phyloP scores from a whole-genome alignment of 2,797 vertebrate species.

The Manis javanica region DNA sequence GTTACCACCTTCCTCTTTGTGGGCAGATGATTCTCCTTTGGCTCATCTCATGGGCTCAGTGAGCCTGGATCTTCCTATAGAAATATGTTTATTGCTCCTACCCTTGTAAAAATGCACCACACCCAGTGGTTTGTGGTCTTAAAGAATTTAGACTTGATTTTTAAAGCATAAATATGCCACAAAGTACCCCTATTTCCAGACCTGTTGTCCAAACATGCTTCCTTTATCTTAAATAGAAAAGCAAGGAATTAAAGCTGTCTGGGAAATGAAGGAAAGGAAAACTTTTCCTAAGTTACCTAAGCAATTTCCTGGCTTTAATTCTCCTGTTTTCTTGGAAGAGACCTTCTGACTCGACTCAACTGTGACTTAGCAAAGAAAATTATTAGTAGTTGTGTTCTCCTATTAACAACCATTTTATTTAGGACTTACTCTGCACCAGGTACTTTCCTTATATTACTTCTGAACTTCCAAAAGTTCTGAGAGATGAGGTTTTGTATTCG shows the following conservation, averaged over 20 bases:
- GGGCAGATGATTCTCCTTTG: conserved; percentile 85
- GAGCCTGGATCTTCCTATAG: conserved; percentile 75
- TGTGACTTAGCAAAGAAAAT: not conserved
- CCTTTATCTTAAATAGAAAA: conserved; percentile 37
- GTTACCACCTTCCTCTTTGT: conserved; percentile 87
- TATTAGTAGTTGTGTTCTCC: not conserved
- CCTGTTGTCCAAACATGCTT: conserved; percentile 7
- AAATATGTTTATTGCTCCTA: conserved; percentile 70
- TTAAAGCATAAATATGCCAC: conserved; percentile 43
- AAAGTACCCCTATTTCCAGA: not conserved
- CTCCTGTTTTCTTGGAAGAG: not conserved
- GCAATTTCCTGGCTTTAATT: not conserved
- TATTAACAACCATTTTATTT: not conserved
- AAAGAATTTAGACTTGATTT: conserved; percentile 68
- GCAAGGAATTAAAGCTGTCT: not conserved
- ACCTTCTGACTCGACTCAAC: not conserved
- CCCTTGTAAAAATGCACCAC: conserved; percentile 73
- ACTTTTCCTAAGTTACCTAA: not conserved
- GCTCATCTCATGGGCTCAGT: conserved; percentile 79
- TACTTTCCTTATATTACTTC: conserved; percentile 11
- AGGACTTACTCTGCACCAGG: not conserved
- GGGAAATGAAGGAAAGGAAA: not conserved
- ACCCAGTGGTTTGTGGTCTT: conserved; percentile 65
- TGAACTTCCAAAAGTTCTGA: not conserved
- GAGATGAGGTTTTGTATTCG: not conserved